These are phyloP conservation scores for Listronotus bonariensis DNA, from an alignment of 1,140 invertebrate species.

Conservation along the genomic window DNA sequence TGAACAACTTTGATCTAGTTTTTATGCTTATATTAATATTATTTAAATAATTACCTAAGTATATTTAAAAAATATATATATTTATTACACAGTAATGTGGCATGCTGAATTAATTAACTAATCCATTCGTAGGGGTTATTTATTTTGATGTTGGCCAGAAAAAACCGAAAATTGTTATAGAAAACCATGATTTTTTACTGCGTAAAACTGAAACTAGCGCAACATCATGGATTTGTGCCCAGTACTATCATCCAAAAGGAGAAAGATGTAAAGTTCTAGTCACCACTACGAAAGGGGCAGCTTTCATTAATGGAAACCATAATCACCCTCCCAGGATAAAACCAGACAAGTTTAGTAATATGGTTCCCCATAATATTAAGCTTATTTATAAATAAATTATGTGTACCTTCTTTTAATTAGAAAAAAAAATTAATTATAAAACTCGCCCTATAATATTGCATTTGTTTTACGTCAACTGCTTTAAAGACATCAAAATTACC, in stretches of 20 bases:
- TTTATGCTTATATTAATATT: too few relatives aligned
- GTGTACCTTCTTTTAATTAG: neutral
- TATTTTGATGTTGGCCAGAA: conserved; percentile 43
- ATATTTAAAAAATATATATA: too few relatives aligned
- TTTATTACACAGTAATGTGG: too few relatives aligned
- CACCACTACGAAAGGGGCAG: conserved; percentile 25
- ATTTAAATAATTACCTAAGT: too few relatives aligned
- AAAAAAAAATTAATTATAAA: too few relatives aligned
- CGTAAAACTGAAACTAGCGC: conserved; percentile 21
- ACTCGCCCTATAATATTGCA: too few relatives aligned
- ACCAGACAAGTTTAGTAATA: conserved; percentile 18
- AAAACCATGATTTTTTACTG: conserved; percentile 41
- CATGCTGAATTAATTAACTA: neutral
- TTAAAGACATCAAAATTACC: too few relatives aligned
- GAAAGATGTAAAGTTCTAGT: conserved; percentile 39
- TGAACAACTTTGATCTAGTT: too few relatives aligned
- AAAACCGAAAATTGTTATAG: conserved; percentile 44
- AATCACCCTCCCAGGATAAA: conserved; percentile 31
- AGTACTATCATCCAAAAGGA: conserved; percentile 40
- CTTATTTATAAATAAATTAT: conserved; percentile 23
- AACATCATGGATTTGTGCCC: conserved; percentile 40
- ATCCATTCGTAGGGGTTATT: conserved; percentile 38
- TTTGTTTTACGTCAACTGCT: too few relatives aligned
- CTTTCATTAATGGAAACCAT: conserved; percentile 32
- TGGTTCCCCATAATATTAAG: conserved; percentile 28